These are phyloP conservation scores for Ficedula albicollis DNA, from an alignment of 2,797 vertebrate genomes.

Conservation along the genomic window DNA sequence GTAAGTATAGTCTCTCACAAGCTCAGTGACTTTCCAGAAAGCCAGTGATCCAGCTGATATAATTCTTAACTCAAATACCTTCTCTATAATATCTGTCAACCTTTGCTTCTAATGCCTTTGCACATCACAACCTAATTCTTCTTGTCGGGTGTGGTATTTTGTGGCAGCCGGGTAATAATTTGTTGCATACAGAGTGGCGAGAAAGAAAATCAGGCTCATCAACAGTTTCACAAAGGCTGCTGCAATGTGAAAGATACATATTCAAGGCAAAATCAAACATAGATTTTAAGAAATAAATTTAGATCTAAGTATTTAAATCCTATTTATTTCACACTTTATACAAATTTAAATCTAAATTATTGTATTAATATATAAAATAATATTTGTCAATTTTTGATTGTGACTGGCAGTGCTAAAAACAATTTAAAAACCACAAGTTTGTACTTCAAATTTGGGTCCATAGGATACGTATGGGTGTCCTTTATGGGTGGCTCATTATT, in stretches of 20 bases:
- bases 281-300: neutral
- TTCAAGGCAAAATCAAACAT: neutral
- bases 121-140: neutral
- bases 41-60: neutral
- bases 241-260: neutral
- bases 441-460: neutral
- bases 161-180: neutral
- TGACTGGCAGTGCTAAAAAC: neutral
- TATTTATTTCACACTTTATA: neutral
- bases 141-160: neutral
- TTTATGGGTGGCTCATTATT: neutral
- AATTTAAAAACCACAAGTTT: neutral
- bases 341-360: neutral
- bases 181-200: neutral
- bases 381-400: neutral
- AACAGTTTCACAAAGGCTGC: neutral
- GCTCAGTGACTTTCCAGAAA: neutral
- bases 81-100: neutral
- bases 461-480: accelerated
- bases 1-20: neutral
- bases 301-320: neutral
- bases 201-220: neutral
- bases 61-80: neutral
- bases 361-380: neutral
- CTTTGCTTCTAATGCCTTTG: neutral